Evolutionary conservation across 1,140 invertebrate species (phyloP), one percentile per base, ranked within the genome.

Genomic region (Catajapyx aquilonaris): DNA sequence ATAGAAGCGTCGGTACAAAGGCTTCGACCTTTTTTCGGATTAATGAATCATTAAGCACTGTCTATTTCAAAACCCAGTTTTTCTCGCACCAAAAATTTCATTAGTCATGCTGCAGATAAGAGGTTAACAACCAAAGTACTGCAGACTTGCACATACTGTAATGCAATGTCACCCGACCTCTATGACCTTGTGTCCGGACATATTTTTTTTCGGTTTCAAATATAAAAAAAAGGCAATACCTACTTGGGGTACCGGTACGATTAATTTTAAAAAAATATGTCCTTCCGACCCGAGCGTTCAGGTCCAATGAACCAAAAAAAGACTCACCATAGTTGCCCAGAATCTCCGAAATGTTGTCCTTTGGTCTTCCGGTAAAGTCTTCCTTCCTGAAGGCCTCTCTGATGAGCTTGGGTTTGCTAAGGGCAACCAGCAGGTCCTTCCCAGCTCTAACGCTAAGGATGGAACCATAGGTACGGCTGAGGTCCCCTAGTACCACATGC

Each of bases 261-360:
- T 5, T 19, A 34, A 20, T 36, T 17, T 20, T 34, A 38, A 13
- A n/a, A 15, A 18, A 31, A n/a, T n/a, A n/a, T n/a, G n/a, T n/a
- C n/a, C 28, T 18, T 5, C 18, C 20, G 15, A 13, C 28, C 34
- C 16, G 19, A 5, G 23, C 31, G 17, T 13, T 23, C 4, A n/a
- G 34, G 21, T 17, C n/a, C 9, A 35, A 38, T 9, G 17, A 39
- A 34, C 22, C 18, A 36, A 20, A 23, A 39, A 39, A 38, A 3
- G 1, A 75, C 73, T 84, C 56, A 88, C 84, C 85, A 40, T 83
- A 85, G 47, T 83, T 84, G 48, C 76, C 79, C 19, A 90, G 62
- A n/a, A 86, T 78, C 45, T 75, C 70, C 60, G 72, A 81, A 46
- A 88, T 73, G 30, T 80, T 76, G 10, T 72, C 83, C 46, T 72